These are phyloP conservation scores for Drosophila paracracens DNA, from an alignment of 2,888 invertebrate species.

Conservation along the genomic window DNA sequence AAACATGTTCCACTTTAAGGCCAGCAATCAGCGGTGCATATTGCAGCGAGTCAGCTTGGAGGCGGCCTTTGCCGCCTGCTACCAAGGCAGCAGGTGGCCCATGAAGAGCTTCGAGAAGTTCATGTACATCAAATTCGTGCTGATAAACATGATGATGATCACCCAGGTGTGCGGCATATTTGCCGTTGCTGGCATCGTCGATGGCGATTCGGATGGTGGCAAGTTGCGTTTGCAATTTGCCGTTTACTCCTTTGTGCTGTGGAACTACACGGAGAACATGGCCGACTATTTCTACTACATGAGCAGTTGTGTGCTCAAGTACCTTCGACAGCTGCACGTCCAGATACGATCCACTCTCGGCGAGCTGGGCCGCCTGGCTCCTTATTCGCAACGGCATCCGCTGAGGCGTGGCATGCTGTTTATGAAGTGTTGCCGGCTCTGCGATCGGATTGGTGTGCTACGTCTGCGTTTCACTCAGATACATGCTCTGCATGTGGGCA, in stretches of 20 bases:
- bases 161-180: slow-evolving; percentile 69
- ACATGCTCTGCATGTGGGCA: slow-evolving; percentile 51
- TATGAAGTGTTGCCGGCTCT: slow-evolving; percentile 48
- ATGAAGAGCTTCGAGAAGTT: slow-evolving; percentile 64
- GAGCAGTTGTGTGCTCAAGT: slow-evolving; percentile 68
- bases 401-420: slow-evolving; percentile 38
- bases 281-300: slow-evolving; percentile 79
- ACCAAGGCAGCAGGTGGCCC: slow-evolving; percentile 38
- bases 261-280: slow-evolving; percentile 82
- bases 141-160: slow-evolving; percentile 78
- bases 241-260: slow-evolving; percentile 74
- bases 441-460: slow-evolving; percentile 59
- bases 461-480: slow-evolving; percentile 50
- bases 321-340: slow-evolving; percentile 64
- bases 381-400: background rate
- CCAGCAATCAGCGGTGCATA: slow-evolving; percentile 63
- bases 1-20: slow-evolving; percentile 65
- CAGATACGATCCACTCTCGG: slow-evolving; percentile 45
- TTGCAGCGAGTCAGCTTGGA: slow-evolving; percentile 64
- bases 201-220: background rate
- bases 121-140: slow-evolving; percentile 70
- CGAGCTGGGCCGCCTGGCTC: slow-evolving; percentile 28
- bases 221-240: slow-evolving; percentile 63
- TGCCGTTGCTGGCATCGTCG: slow-evolving; percentile 41
- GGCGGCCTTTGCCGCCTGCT: slow-evolving; percentile 48